These are phyloP conservation scores for Oreochromis grahami DNA, from an alignment of 2,797 vertebrate genomes.

Conservation along the genomic window DNA sequence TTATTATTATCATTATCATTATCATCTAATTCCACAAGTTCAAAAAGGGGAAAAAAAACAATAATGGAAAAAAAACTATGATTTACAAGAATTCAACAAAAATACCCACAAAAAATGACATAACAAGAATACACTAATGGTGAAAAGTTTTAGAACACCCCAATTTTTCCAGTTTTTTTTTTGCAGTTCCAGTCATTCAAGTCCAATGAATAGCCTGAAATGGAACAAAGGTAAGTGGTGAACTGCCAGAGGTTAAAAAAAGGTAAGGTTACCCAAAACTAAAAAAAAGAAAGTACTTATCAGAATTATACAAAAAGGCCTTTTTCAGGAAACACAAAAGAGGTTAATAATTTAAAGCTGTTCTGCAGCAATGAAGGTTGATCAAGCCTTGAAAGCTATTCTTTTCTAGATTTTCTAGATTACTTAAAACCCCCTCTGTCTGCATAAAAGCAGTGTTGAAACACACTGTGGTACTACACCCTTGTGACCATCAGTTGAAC, in stretches of 20 bases:
- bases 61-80: too few relatives aligned
- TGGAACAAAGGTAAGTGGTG: not conserved
- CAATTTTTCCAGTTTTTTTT: not conserved
- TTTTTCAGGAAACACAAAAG: not conserved
- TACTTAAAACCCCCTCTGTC: too few relatives aligned
- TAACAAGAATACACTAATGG: not conserved
- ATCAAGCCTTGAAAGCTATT: too few relatives aligned
- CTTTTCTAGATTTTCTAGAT: too few relatives aligned
- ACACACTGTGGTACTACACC: too few relatives aligned
- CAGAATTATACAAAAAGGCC: not conserved
- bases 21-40: too few relatives aligned
- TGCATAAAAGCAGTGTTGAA: too few relatives aligned
- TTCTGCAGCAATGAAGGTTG: too few relatives aligned
- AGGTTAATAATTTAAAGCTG: not conserved
- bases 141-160: not conserved
- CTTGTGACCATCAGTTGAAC: too few relatives aligned
- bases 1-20: too few relatives aligned
- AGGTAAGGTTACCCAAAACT: not conserved
- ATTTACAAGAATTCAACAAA: not conserved
- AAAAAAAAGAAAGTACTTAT: not conserved
- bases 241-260: not conserved
- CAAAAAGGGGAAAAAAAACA: too few relatives aligned
- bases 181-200: not conserved
- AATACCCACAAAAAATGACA: too few relatives aligned
- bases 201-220: not conserved